phyloP scores from a whole-genome alignment of 2,797 vertebrate genomes.

The Triplophysa bombifrons region DNA sequence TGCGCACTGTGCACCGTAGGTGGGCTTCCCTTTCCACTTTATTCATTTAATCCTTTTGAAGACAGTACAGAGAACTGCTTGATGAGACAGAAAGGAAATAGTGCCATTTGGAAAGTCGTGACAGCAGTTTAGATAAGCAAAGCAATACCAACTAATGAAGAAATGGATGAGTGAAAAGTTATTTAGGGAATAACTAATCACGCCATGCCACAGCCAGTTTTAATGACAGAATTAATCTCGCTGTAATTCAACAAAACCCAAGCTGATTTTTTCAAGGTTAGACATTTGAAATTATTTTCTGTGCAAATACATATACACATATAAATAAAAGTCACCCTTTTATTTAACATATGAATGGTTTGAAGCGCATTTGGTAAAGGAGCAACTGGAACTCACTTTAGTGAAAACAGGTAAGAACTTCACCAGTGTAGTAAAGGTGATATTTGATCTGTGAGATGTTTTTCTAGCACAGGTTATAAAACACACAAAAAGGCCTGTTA shows the following conservation, averaged over 20 bases:
- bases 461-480: slow-evolving; percentile 19
- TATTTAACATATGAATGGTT: neutral
- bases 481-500: slow-evolving; percentile 12
- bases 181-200: slow-evolving; percentile 19
- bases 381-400: neutral
- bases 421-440: slow-evolving; percentile 23
- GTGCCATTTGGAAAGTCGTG: slow-evolving; percentile 5
- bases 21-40: slow-evolving; percentile 28
- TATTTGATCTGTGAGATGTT: slow-evolving; percentile 17
- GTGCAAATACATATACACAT: neutral
- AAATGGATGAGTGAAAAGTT: slow-evolving; percentile 9
- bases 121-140: slow-evolving; percentile 6
- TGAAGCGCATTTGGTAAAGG: neutral
- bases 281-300: no score
- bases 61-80: slow-evolving; percentile 11
- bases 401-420: slow-evolving; percentile 13
- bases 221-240: neutral
- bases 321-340: neutral
- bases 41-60: slow-evolving; percentile 31
- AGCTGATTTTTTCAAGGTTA: neutral
- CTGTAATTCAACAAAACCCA: neutral
- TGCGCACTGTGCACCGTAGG: slow-evolving; percentile 9
- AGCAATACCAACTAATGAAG: slow-evolving; percentile 19
- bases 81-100: slow-evolving; percentile 5
- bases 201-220: neutral